Evolutionary conservation across 1,140 invertebrate genomes (phyloP).

Genomic region (Ooceraea biroi): DNA sequence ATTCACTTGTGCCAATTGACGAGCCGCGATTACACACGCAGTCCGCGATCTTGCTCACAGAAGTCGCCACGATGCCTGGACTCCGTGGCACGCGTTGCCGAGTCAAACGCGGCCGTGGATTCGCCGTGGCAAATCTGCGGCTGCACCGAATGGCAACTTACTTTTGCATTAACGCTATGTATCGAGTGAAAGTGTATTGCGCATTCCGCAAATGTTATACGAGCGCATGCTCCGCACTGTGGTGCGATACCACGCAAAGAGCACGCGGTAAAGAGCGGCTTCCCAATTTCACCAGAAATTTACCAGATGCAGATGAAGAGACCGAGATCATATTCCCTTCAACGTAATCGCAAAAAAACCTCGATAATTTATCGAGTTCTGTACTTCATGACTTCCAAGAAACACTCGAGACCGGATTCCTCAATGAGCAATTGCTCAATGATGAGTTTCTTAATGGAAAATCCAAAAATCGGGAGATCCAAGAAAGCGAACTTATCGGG

Average conservation of each 20-base stretch:
- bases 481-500: too few relatives aligned
- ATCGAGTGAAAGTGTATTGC: conserved; percentile 59
- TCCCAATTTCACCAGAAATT: conserved; percentile 15
- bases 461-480: too few relatives aligned
- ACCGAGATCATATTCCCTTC: not conserved
- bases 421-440: too few relatives aligned
- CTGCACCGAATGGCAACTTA: conserved; percentile 57
- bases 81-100: conserved; percentile 3
- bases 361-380: too few relatives aligned
- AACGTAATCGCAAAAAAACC: too few relatives aligned
- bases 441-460: too few relatives aligned
- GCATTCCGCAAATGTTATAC: conserved; percentile 51
- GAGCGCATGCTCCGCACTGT: conserved; percentile 11
- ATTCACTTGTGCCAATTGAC: conserved; percentile 39
- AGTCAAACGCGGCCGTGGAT: conserved; percentile 18
- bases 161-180: conserved; percentile 48
- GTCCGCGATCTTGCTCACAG: conserved; percentile 55
- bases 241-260: conserved; percentile 11
- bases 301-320: not conserved
- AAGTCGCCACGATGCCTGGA: conserved; percentile 63
- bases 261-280: not conserved
- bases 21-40: conserved; percentile 20
- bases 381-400: too few relatives aligned
- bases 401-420: too few relatives aligned
- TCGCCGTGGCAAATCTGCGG: conserved; percentile 38